A percentile compares a stretch with the other conserved stretches of the same genome.
Conservation (phyloP, 2,888 invertebrate species). For the Argyresthia goedartella region DNA sequence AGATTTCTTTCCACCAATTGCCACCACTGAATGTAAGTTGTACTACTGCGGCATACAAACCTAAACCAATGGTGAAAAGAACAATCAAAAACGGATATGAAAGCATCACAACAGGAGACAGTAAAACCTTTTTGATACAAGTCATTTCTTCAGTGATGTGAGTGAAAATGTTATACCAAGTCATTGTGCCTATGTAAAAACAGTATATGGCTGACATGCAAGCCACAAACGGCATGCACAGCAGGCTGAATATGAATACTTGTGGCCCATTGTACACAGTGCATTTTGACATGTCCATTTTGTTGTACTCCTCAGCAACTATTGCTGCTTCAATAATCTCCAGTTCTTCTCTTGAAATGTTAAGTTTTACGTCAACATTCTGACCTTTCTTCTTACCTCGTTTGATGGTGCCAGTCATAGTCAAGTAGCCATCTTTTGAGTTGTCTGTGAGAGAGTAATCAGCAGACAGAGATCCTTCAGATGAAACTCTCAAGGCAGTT, state of each 20-base stretch:
- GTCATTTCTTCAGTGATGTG: conserved; percentile 77
- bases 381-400: conserved; percentile 80
- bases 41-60: conserved; percentile 75
- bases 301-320: conserved; percentile 69
- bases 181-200: conserved; percentile 80
- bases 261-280: conserved; percentile 74
- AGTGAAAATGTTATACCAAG: conserved; percentile 82
- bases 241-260: conserved; percentile 72
- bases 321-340: conserved; percentile 76
- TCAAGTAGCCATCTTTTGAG: conserved; percentile 72
- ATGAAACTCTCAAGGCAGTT: conserved; percentile 44
- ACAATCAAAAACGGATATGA: conserved; percentile 79
- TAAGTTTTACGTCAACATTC: conserved; percentile 78
- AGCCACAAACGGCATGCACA: conserved; percentile 77
- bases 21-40: conserved; percentile 78
- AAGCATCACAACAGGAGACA: conserved; percentile 77
- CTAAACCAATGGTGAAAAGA: conserved; percentile 74
- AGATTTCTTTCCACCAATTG: conserved; percentile 78
- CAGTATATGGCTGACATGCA: conserved; percentile 75
- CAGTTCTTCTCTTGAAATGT: conserved; percentile 78
- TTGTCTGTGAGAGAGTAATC: conserved; percentile 68
- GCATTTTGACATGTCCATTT: conserved; percentile 69
- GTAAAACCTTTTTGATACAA: conserved; percentile 71
- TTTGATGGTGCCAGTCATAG: conserved; percentile 81
- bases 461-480: conserved; percentile 64